Evolutionary conservation across 2,113 vertebrate genomes (phyloP).

Genomic region (Heterotilapia buettikoferi): DNA sequence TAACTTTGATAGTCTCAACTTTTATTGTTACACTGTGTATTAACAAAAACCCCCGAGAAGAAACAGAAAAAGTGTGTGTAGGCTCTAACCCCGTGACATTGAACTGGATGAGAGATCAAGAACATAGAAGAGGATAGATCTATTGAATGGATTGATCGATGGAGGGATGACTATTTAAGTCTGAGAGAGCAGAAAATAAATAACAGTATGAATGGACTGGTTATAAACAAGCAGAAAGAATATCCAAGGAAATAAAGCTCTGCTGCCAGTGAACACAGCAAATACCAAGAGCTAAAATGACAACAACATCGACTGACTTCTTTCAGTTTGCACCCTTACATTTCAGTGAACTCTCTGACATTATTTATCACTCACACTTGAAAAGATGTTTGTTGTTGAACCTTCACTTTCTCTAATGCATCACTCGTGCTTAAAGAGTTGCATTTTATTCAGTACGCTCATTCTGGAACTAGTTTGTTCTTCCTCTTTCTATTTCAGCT

Average conservation of each 20-base stretch:
- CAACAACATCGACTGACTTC: background rate
- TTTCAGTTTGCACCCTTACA: background rate
- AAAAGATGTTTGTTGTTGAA: rapidly evolving
- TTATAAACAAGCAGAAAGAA: background rate
- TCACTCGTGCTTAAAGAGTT: background rate
- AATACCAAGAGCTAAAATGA: background rate
- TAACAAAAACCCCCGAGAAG: rapidly evolving
- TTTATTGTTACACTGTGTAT: background rate
- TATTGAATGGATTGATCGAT: background rate
- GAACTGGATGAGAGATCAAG: background rate
- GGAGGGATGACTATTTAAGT: background rate
- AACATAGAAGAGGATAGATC: background rate
- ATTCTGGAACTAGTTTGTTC: background rate
- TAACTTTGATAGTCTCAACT: background rate
- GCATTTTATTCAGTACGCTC: background rate
- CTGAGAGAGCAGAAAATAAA: background rate
- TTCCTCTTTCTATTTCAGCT: background rate
- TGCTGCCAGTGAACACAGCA: background rate
- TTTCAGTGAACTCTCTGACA: background rate
- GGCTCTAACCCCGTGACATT: rapidly evolving
- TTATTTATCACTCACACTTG: background rate
- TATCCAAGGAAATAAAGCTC: background rate
- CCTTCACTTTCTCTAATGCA: background rate
- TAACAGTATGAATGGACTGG: background rate
- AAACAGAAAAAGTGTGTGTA: rapidly evolving